phyloP scores from a whole-genome alignment of 2,797 vertebrate species.

The Falco biarmicus region DNA sequence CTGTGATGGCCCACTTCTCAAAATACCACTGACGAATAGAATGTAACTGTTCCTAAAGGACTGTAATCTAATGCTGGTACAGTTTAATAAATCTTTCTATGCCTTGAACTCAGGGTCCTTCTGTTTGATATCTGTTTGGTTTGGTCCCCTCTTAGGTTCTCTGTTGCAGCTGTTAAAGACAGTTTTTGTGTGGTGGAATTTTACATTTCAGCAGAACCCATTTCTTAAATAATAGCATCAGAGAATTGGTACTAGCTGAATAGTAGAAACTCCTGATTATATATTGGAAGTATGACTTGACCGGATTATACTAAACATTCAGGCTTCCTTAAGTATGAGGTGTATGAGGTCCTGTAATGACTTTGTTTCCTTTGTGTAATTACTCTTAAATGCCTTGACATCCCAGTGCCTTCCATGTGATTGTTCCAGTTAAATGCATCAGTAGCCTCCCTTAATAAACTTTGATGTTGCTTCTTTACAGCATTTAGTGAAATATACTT shows the following conservation, averaged over 20 bases:
- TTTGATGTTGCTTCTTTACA: background rate
- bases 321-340: background rate
- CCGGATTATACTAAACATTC: background rate
- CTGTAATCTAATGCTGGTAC: background rate
- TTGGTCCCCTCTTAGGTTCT: accelerated
- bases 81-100: background rate
- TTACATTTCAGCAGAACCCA: background rate
- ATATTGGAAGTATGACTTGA: background rate
- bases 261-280: background rate
- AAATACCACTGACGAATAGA: background rate
- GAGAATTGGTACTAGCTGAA: background rate
- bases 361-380: background rate
- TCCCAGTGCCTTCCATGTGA: background rate
- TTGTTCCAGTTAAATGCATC: background rate
- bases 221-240: background rate
- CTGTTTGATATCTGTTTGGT: background rate
- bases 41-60: background rate
- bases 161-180: background rate
- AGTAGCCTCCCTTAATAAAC: background rate
- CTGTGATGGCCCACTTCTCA: background rate
- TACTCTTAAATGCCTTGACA: background rate
- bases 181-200: background rate
- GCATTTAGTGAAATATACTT: background rate
- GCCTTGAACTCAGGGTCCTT: background rate
- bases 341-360: background rate